Base-by-base conservation (phyloP, 2,113 vertebrate species). In the Lophius piscatorius region DNA sequence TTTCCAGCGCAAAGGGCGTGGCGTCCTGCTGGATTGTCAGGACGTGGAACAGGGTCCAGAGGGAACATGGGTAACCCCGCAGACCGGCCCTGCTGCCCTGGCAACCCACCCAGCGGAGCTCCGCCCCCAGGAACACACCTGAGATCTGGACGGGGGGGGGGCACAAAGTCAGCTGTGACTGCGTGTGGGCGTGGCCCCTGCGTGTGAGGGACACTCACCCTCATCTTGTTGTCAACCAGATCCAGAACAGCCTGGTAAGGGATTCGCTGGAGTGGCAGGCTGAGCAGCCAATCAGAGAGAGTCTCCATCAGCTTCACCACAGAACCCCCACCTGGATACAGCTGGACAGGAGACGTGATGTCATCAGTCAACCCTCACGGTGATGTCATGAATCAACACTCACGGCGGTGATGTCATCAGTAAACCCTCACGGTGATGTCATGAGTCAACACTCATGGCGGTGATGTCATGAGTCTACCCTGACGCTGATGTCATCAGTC, bases 191-290 rank as follows among this genome's bases (percentile, higher is more conserved):
- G 38, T 34, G 52, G 13, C 31, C 20, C 21, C 9, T 36, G 7
- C 21, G 17, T 12, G 50, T 17, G 18, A 41, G 26, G 17, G 29
- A 23, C 21, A 69, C 90, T 92, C 78, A 97, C 97, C 93, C 88
- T 92, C 95, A 99, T 96, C 85, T 94, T 96, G 90, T 99, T 98
- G 91, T 97, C 93, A 70, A 97, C 94, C 64, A 99, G 92, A 87
- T 99, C 97, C 11, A 98, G 88, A 58, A 99, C 86, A 0, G 95
- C 96, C 48, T 94, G 87, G 58, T 98, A 98, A 13, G 96, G 96
- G 83, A 99, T 94, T 80, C 84, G 92, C 70, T 94, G 94, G 80
- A 98, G 84, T 3, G 96, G 96, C 20, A 98, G 91, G 86, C 91
- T 95, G 76, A 93, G 85, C 74, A 98, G 89, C 97, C 96, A 98